phyloP scores from a whole-genome alignment of 2,888 invertebrate species.

The Oligia fasciuncula region DNA sequence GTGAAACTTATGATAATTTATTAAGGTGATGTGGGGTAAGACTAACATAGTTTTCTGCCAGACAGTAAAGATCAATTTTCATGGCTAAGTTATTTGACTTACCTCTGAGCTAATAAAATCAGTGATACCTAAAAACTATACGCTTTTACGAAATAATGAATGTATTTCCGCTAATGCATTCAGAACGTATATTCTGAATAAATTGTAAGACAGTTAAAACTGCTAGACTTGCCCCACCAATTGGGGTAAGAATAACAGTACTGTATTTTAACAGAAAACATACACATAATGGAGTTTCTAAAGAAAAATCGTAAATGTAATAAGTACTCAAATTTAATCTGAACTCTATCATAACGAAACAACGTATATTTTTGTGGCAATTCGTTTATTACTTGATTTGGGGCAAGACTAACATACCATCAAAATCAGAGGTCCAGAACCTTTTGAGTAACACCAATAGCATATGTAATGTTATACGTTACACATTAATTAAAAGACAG shows the following conservation, averaged over 20 bases:
- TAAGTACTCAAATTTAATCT: neutral
- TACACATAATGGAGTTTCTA: neutral
- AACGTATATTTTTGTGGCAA: neutral
- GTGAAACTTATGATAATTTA: too few relatives aligned
- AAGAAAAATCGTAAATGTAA: neutral
- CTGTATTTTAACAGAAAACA: neutral
- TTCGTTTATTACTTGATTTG: neutral
- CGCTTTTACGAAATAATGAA: neutral
- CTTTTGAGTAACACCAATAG: neutral
- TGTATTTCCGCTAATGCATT: neutral
- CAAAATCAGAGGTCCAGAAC: conserved; percentile 10
- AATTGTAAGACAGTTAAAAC: conserved; percentile 2
- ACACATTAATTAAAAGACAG: conserved; percentile 4
- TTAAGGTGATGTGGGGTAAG: too few relatives aligned
- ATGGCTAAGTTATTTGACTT: conserved; percentile 1
- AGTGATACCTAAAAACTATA: neutral
- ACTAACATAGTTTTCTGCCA: neutral
- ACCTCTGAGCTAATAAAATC: neutral
- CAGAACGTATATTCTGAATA: neutral
- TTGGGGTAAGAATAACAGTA: conserved; percentile 9
- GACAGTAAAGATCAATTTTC: neutral
- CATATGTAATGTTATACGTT: neutral
- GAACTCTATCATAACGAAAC: neutral
- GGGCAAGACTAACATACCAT: conserved; percentile 4
- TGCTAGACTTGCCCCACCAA: conserved; percentile 1